Conservation (phyloP, 2,888 invertebrate genomes). For the Folsomia manolachei region DNA sequence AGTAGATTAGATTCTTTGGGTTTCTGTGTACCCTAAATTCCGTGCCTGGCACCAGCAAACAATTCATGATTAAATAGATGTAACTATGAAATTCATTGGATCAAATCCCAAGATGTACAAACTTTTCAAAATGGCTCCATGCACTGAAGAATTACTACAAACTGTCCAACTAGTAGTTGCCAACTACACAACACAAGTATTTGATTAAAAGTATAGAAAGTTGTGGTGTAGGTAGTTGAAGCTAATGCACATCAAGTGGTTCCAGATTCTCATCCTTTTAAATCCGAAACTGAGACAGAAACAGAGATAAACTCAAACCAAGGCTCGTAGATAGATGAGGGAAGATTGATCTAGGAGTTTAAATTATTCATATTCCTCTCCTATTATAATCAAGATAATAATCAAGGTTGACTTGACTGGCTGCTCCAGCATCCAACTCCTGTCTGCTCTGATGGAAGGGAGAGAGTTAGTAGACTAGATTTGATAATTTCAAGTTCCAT, state of each 20-base stretch:
- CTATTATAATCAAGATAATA: conserved; percentile 4
- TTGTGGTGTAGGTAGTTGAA: too few species aligned
- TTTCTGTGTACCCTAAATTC: too few species aligned
- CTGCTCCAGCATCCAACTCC: neutral
- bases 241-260: neutral
- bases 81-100: too few species aligned
- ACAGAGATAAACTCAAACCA: neutral
- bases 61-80: too few species aligned
- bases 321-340: neutral
- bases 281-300: neutral
- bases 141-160: too few species aligned
- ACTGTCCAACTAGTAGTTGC: too few species aligned
- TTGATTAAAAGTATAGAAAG: too few species aligned
- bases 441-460: neutral
- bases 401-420: conserved; percentile 4
- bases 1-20: too few species aligned
- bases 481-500: neutral
- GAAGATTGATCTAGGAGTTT: neutral
- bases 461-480: neutral
- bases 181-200: too few species aligned
- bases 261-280: neutral
- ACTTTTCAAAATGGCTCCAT: too few species aligned
- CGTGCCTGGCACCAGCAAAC: too few species aligned
- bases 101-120: too few species aligned
- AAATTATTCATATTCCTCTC: conserved; percentile 5